Percentiles rank a stretch among this genome's conserved stretches.
Evolutionary conservation across 2,888 invertebrate species (phyloP).

Genomic region (Zonitis immaculata): DNA sequence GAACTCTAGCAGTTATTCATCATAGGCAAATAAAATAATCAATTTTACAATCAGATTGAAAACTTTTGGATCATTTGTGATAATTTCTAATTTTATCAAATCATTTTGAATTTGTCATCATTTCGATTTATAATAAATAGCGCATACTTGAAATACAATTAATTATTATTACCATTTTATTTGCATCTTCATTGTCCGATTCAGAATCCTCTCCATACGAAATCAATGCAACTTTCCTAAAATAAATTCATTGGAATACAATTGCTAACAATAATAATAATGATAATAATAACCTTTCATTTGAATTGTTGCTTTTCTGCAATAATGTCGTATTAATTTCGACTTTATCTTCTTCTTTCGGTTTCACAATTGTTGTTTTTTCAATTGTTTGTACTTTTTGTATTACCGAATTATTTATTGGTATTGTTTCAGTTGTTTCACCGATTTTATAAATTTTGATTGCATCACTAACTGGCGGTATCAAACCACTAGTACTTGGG

Average conservation of each 20-base stretch:
- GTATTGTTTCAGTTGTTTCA: constrained; percentile 15
- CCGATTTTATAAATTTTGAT: constrained; percentile 34
- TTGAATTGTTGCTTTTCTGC: constrained; percentile 26
- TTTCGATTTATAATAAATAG: constrained; percentile 6
- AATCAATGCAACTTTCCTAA: constrained; percentile 56
- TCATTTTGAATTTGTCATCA: constrained; percentile 21
- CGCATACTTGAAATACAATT: not conserved
- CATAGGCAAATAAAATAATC: constrained; percentile 32
- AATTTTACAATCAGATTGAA: constrained; percentile 46
- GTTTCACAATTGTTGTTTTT: not conserved
- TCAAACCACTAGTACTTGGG: constrained; percentile 23
- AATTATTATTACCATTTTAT: constrained; percentile 22
- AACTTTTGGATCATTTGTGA: constrained; percentile 40
- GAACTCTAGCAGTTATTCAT: constrained; percentile 47
- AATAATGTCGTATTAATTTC: not conserved
- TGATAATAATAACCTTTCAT: constrained; percentile 41
- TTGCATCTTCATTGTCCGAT: constrained; percentile 44
- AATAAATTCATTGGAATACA: too few species aligned
- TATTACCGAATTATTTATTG: constrained; percentile 22
- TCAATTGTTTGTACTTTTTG: not conserved
- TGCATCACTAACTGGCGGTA: constrained; percentile 18
- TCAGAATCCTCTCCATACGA: constrained; percentile 53
- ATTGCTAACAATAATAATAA: too few species aligned
- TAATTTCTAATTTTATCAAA: too few species aligned
- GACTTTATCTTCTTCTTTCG: not conserved